phyloP scores from a whole-genome alignment of 2,888 invertebrate species.

The Trissoscelio sp. region DNA sequence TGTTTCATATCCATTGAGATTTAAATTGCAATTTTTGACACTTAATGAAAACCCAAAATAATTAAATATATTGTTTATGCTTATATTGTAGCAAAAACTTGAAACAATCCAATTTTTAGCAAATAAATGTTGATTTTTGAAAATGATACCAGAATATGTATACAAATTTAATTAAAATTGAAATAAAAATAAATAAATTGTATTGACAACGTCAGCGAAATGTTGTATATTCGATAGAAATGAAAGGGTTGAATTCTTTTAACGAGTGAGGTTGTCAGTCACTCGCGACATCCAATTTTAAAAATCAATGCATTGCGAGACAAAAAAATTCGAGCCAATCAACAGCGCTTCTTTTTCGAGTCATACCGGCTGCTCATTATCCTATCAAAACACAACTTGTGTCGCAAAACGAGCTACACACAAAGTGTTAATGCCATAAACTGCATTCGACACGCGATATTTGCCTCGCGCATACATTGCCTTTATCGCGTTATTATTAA shows the following conservation, averaged over 20 bases:
- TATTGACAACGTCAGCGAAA: too few relatives aligned
- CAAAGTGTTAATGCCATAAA: constrained; percentile 35
- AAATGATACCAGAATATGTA: too few relatives aligned
- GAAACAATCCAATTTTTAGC: too few relatives aligned
- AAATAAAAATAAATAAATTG: too few relatives aligned
- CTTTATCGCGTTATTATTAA: constrained; percentile 45
- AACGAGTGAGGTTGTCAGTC: not conserved
- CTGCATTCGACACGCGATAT: constrained; percentile 31
- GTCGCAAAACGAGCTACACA: constrained; percentile 5
- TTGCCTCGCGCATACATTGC: constrained; percentile 7
- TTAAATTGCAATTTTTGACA: too few relatives aligned
- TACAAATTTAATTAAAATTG: too few relatives aligned
- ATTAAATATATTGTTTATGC: too few relatives aligned
- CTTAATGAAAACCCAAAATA: too few relatives aligned
- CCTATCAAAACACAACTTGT: constrained; percentile 31
- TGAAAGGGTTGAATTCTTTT: not conserved
- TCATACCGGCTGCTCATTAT: constrained; percentile 21
- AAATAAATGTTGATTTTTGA: too few relatives aligned
- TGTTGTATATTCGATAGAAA: not conserved
- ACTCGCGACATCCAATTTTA: not conserved
- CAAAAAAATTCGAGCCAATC: constrained; percentile 10
- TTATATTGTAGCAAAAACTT: too few relatives aligned
- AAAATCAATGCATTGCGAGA: constrained; percentile 3
- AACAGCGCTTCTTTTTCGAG: constrained; percentile 1
- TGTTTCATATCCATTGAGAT: too few relatives aligned